Evolutionary conservation across 2,113 vertebrate species (phyloP), one percentile per base, ranked within the genome.

Genomic region (Probosciger aterrimus): DNA sequence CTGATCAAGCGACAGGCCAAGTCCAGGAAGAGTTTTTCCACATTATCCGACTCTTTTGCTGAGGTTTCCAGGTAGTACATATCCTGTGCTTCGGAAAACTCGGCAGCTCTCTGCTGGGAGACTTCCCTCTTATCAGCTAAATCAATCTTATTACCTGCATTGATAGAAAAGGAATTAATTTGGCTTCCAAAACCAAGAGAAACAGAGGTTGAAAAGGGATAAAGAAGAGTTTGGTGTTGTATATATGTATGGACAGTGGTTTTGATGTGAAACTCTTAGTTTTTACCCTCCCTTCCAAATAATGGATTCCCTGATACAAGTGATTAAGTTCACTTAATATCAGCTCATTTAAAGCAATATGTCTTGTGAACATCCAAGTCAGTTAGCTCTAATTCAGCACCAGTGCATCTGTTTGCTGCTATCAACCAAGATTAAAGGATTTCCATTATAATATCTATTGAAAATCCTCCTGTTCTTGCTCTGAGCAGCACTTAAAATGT

Each of bases 51-150:
- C 85, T 99, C 99, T 96, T 99, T 99, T 78, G 99, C 99, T 0
- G 99, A 99, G 1, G 99, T 99, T 98, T 99, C 99, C 97, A 99
- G 97, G 82, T 99, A 99, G 94, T 99, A 98, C 99, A 99, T 99
- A 98, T 99, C 98, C 97, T 99, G 99, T 28, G 99, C 96, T 94
- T 99, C 98, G 0, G 99, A 99, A 93, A 99, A 99, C 90, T 99
- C 99, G 96, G 99, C 98, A 8, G 99, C 99, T 98, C 98, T 98
- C 97, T 99, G 99, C 88, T 99, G 98, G 93, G 98, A 98, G 78
- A 99, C 99, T 97, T 99, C 99, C 71, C 99, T 98, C 98, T 98
- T 99, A 95, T 99, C 99, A 44, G 98, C 98, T 97, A 99, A 97
- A 97, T 99, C 99, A 74, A 99, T 99, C 98, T 99, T 99, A 98